Base-by-base conservation (phyloP, 2,888 invertebrate genomes). In the Napeogenes sylphis region DNA sequence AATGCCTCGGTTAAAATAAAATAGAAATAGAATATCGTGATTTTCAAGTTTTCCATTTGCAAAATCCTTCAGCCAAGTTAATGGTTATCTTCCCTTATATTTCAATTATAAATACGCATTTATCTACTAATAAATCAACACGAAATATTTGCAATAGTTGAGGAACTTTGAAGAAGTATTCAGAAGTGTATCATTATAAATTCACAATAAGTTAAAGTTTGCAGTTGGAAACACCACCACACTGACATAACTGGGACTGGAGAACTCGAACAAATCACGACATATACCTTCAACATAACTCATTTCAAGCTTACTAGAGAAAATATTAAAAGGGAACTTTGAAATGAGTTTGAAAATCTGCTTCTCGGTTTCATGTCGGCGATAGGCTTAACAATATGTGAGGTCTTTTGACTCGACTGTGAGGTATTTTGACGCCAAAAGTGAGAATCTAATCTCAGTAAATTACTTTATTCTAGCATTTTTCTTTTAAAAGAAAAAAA, bases 241-340 rank as follows among this genome's bases (percentile, higher is more conserved):
- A 61, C 56, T 55, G 58, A 38, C 55, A 61, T 59, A 59, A 57
- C 57, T 63, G 54, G 63, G 57, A 47, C 65, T 58, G 56, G 57
- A 42, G 42, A 42, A 10, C 51, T 30, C 30, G 51, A 51, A 8
- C 51, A 21, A 55, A 61, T 54, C 54, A 58, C 51, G 38, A 33
- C 21, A 56, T 56, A 51, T 56, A 59, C 54, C 60, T 63, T 56
- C 59, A 59, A 55, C 55, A 61, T 59, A 38, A 59, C 59, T 62
- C 32, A 59, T 42, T 58, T 21, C 58, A 75, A 77, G 76, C 74
- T 74, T 70, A 73, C 72, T 73, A 77, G 74, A 81, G 80, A 78
- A 77, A 77, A 78, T 51, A 62, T 63, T 68, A 63, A 46, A 61
- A 65, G 42, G 59, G 58, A 63, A 64, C 45, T 68, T 66, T 60